Conservation (phyloP, 2,888 invertebrate genomes). For the Trichopria drosophilae region DNA sequence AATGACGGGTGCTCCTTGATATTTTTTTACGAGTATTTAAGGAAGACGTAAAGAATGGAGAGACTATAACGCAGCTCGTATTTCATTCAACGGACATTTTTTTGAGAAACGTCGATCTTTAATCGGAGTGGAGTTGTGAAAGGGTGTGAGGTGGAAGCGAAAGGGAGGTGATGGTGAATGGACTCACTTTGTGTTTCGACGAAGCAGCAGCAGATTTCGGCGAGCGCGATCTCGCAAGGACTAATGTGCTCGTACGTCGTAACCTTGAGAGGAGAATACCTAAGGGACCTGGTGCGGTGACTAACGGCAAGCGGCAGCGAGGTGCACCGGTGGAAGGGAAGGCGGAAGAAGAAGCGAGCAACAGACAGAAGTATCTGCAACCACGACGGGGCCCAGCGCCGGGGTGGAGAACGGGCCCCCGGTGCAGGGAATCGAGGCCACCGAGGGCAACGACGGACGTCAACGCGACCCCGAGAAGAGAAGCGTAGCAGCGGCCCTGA, state of each 20-base stretch:
- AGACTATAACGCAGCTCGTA: too few relatives aligned
- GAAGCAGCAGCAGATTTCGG: slow-evolving; percentile 32
- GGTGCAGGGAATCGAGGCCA: slow-evolving; percentile 52
- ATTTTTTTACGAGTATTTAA: too few relatives aligned
- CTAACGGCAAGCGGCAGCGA: slow-evolving; percentile 40
- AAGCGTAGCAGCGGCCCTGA: slow-evolving; percentile 56
- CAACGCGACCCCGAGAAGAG: slow-evolving; percentile 38
- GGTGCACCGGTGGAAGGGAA: slow-evolving; percentile 35
- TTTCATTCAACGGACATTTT: not conserved
- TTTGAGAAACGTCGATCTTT: not conserved
- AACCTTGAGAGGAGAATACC: slow-evolving; percentile 32
- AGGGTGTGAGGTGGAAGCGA: slow-evolving; percentile 33
- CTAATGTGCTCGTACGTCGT: slow-evolving; percentile 28
- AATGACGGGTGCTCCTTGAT: too few relatives aligned
- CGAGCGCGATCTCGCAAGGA: slow-evolving; percentile 29
- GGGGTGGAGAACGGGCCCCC: slow-evolving; percentile 55
- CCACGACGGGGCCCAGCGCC: slow-evolving; percentile 58
- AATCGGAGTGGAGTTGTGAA: not conserved
- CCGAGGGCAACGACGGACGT: slow-evolving; percentile 31
- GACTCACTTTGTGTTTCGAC: slow-evolving; percentile 41
- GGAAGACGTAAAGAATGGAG: too few relatives aligned
- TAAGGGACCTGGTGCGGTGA: slow-evolving; percentile 45
- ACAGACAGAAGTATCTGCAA: slow-evolving; percentile 44
- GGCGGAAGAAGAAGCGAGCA: slow-evolving; percentile 30
- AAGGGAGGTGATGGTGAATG: slow-evolving; percentile 51